Evolutionary conservation across 2,797 vertebrate species (phyloP), one percentile per base, ranked within the genome.

Genomic region (Chiloscyllium punctatum): DNA sequence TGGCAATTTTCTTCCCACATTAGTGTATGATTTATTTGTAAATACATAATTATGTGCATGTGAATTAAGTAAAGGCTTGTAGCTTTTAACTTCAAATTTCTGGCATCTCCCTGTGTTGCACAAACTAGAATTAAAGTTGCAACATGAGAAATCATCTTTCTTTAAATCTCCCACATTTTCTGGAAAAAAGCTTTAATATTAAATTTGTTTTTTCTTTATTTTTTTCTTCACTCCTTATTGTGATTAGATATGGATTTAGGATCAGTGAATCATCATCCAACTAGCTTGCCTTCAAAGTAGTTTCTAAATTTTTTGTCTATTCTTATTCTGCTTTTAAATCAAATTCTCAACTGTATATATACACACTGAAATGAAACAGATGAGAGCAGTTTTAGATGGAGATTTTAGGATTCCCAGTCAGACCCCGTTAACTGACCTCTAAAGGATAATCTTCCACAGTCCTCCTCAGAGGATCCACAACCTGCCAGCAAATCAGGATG

Each of bases 401-500:
- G 71, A 74, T 30, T 30, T 53, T 42, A 94, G 9, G 6, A 37
- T 33, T 72, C 48, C 71, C 71, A 53, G 71, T 95, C 57, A 57
- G 30, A 33, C 69, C 16, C 94, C n/a, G 48, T 77, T 48, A 88
- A 97, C 98, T 96, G 97, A 99, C 99, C 99, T 99, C 99, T 98
- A 99, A 98, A 98, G 98, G 99, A 98, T 99, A 99, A 96, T 98
- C 98, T 97, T 99, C 99, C 96, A 99, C 99, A 0, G 99, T 99
- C 97, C 99, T 98, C 97, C 98, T 98, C 96, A 99, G 98, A 27
- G 99, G 99, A 97, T 99, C 99, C 97, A 99, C 99, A 91, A 99
- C 98, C 98, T 99, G 99, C 99, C 99, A 99, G 98, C 99, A 99
- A 97, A 99, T 99, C 96, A 99, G 98, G 97, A 99, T 99, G 97